Evolutionary conservation across 37 sponge, comb jelly and placozoan species (phyloP).

Genomic region (Petrosia ficiformis): DNA sequence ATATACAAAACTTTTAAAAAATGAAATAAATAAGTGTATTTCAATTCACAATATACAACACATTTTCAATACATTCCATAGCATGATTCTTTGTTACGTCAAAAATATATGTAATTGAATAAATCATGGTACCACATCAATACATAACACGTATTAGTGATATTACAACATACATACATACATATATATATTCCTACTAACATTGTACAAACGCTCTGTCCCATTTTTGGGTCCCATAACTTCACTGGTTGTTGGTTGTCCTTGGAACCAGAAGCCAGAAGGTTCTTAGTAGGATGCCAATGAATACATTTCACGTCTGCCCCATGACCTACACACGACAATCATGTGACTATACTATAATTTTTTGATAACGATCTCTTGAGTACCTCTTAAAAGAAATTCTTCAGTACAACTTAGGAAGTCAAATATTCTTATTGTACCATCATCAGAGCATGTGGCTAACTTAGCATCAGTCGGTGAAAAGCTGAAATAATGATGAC

Average conservation of each 20-base stretch:
- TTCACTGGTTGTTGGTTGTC: slow-evolving; percentile 97
- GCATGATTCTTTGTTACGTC: too few relatives aligned
- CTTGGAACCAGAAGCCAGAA: slow-evolving; percentile 91
- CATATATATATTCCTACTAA: slow-evolving; percentile 37
- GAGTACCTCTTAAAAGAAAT: slow-evolving; percentile 73
- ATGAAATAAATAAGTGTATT: too few relatives aligned
- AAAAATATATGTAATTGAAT: too few relatives aligned
- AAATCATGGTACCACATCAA: too few relatives aligned
- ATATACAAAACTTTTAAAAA: too few relatives aligned
- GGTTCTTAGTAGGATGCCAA: slow-evolving; percentile 93
- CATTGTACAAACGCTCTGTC: slow-evolving; percentile 84
- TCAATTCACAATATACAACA: too few relatives aligned
- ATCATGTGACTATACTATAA: background rate
- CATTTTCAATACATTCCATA: too few relatives aligned
- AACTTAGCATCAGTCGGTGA: slow-evolving; percentile 95
- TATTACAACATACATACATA: too few relatives aligned
- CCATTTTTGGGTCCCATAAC: slow-evolving; percentile 94
- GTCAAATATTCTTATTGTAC: slow-evolving; percentile 93
- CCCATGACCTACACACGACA: slow-evolving; percentile 80
- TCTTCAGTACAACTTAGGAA: slow-evolving; percentile 83
- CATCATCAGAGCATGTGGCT: slow-evolving; percentile 94
- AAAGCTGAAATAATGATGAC: slow-evolving; percentile 51
- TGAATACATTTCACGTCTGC: slow-evolving; percentile 91
- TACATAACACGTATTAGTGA: too few relatives aligned
- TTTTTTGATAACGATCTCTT: background rate